These are phyloP conservation scores for Campylomormyrus numenius DNA, from an alignment of 2,113 vertebrate species.

Conservation along the genomic window DNA sequence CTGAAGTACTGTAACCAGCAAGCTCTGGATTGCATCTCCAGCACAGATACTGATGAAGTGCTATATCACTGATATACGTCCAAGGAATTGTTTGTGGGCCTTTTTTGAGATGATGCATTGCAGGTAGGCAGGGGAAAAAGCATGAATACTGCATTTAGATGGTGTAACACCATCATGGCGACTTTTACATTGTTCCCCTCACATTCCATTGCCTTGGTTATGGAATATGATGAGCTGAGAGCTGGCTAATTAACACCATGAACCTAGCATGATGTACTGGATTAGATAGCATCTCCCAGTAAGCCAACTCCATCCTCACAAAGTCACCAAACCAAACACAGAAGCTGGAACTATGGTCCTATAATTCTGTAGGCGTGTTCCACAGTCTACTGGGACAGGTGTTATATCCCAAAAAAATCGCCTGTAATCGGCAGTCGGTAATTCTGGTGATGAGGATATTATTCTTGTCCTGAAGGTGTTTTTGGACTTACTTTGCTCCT, in stretches of 20 bases:
- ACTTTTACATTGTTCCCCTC: neutral
- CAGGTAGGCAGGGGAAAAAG: neutral
- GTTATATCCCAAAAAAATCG: neutral
- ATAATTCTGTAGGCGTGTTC: neutral
- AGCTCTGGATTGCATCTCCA: neutral
- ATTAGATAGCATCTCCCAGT: neutral
- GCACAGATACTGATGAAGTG: neutral
- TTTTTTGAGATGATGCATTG: neutral
- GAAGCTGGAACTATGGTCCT: neutral
- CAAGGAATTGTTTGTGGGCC: neutral
- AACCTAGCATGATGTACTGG: neutral
- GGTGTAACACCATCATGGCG: neutral
- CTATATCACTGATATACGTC: neutral
- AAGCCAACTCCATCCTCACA: neutral
- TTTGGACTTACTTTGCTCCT: conserved; percentile 35
- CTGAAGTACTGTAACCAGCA: neutral
- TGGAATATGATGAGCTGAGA: neutral
- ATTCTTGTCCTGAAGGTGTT: conserved; percentile 34
- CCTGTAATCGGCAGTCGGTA: neutral
- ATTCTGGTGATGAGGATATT: conserved; percentile 33
- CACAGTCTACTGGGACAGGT: neutral
- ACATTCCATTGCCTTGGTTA: neutral
- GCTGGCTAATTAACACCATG: neutral
- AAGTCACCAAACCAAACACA: neutral
- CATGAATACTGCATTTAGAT: neutral